Percentiles rank a stretch among this genome's conserved stretches.
These are phyloP conservation scores for Ceryle rudis DNA, from an alignment of 2,797 vertebrate genomes.

Conservation along the genomic window DNA sequence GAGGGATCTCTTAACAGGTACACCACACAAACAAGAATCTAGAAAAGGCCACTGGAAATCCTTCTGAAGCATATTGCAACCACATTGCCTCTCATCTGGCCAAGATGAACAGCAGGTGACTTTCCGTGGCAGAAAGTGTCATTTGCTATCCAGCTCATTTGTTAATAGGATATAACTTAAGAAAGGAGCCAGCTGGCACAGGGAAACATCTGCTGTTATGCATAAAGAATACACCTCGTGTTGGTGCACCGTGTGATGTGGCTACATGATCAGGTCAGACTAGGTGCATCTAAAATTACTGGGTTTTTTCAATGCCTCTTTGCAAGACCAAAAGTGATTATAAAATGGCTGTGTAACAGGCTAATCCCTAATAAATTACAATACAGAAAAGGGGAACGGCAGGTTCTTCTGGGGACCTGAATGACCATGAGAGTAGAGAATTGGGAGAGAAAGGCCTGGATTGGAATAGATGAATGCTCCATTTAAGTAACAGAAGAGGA, in stretches of 20 bases:
- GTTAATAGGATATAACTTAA: background rate
- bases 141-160: background rate
- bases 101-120: background rate
- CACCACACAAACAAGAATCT: background rate
- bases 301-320: background rate
- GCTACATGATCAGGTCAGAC: background rate
- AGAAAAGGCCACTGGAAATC: background rate
- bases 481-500: background rate
- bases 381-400: background rate
- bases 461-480: background rate
- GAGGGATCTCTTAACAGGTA: background rate
- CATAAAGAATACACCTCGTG: background rate
- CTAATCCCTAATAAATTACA: background rate
- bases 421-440: background rate
- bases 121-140: accelerated
- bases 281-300: background rate
- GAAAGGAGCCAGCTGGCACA: background rate
- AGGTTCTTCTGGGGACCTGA: background rate
- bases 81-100: accelerated
- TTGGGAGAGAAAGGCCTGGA: background rate
- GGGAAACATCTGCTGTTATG: background rate
- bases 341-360: background rate
- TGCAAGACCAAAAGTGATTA: background rate
- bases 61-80: background rate
- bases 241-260: background rate